Base-by-base conservation (phyloP, 2,113 vertebrate genomes). In the Colaptes auratus region DNA sequence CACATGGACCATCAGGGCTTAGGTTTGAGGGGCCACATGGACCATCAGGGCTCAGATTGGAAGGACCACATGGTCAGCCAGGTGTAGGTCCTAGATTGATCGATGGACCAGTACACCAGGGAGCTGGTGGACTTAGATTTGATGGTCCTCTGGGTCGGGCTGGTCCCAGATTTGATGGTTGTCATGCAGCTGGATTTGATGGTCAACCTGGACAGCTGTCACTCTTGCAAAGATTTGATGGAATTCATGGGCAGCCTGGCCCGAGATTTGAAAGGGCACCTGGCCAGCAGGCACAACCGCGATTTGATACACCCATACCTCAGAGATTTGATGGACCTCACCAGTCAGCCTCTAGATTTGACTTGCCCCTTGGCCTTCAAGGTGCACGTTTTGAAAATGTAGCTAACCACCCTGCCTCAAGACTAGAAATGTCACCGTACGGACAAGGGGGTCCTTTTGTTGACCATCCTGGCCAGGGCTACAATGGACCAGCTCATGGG, bases 311-410 rank as follows among this genome's bases (percentile, higher is more conserved):
- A 93, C 92, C 96, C 75, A 96, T 98, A 91, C 98, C 98, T 97
- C 98, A 98, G 55, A 97, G 98, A 92, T 98, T 98, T 95, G 98
- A 98, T 85, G 97, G 98, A 82, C 97, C 98, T 90, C 98, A 98
- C 88, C 98, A 98, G 88, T 97, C 96, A 78, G 92, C 93, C 86
- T 97, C 97, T 74, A 97, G 98, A 70, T 98, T 98, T 91, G 98
- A 98, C 86, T 96, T 98, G 85, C 97, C 98, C 63, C 97, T 98
- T 86, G 98, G 98, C 69, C 97, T 98, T 72, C 98, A 98, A 87
- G 97, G 98, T 53, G 92, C 96, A 88, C 95, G 98, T 84, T 98
- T 98, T 36, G 98, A 98, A 96, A 98, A 97, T 94, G 82, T 97
- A 94, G 93, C 95, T 53, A 95, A 92, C 76, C 97, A 97, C 95